phyloP scores from a whole-genome alignment of 2,113 vertebrate genomes.

The Paramisgurnus dabryanus region DNA sequence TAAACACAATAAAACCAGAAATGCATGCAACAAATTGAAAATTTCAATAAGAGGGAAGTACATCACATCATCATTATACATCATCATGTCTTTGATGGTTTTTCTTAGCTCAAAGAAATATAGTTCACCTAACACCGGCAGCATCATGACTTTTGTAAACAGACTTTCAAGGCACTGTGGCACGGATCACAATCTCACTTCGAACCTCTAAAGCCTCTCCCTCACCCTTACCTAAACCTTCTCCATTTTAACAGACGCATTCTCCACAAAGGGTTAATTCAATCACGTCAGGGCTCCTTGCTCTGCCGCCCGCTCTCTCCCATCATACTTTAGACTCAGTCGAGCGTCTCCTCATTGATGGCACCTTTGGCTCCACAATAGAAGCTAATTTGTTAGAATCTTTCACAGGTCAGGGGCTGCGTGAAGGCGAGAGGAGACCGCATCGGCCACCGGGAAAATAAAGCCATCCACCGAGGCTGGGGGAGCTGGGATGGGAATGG shows the following conservation, averaged over 20 bases:
- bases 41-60: not conserved
- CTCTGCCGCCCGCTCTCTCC: conserved; percentile 85
- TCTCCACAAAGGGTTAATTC: conserved; percentile 92
- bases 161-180: conserved; percentile 21
- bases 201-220: conserved; percentile 60
- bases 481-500: conserved; percentile 38
- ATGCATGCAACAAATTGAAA: not conserved
- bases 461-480: conserved; percentile 84
- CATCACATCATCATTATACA: conserved; percentile 9
- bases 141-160: conserved; percentile 13
- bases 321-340: conserved; percentile 97
- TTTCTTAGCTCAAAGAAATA: not conserved
- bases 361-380: conserved; percentile 99
- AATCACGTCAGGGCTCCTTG: conserved; percentile 91
- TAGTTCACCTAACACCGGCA: not conserved
- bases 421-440: conserved; percentile 86
- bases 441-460: conserved; percentile 86
- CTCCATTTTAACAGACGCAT: conserved; percentile 67
- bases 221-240: conserved; percentile 28
- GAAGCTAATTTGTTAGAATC: conserved; percentile 99
- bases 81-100: conserved; percentile 20
- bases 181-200: conserved; percentile 63
- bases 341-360: conserved; percentile 96
- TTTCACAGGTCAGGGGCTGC: conserved; percentile 99
- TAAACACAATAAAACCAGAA: too few relatives aligned